Evolutionary conservation across 2,888 invertebrate species (phyloP).

Genomic region (Campoplex capitator): DNA sequence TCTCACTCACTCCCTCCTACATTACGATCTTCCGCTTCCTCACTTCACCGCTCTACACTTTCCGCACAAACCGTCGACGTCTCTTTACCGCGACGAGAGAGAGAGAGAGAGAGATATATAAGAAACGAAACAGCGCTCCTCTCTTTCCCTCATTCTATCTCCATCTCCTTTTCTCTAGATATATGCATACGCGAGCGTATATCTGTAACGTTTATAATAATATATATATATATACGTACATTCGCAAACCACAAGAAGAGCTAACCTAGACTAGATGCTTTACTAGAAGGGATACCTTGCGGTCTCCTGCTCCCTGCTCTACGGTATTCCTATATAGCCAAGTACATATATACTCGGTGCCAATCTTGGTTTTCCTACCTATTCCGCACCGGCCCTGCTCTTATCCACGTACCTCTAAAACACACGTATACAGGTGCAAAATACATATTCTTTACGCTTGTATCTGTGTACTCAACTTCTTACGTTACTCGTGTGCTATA

Average conservation of each 20-base stretch:
- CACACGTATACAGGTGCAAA: background rate
- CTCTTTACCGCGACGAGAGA: conserved; percentile 62
- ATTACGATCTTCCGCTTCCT: conserved; percentile 61
- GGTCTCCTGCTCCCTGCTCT: conserved; percentile 50
- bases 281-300: conserved; percentile 56
- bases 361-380: conserved; percentile 56
- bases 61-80: conserved; percentile 55
- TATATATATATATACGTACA: conserved; percentile 2
- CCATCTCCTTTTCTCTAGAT: background rate
- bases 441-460: background rate
- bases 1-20: conserved; percentile 25
- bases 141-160: background rate
- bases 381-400: conserved; percentile 25
- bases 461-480: conserved; percentile 16
- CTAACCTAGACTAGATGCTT: conserved; percentile 53
- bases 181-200: background rate
- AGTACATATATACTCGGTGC: conserved; percentile 37
- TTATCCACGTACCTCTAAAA: conserved; percentile 36
- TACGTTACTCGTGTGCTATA: conserved; percentile 19
- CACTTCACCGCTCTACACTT: conserved; percentile 53
- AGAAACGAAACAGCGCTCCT: conserved; percentile 60
- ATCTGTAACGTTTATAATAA: background rate
- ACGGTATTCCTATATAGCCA: conserved; percentile 59
- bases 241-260: conserved; percentile 42
- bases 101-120: conserved; percentile 32